phyloP scores from a whole-genome alignment of 2,797 vertebrate genomes.

The Schizopygopsis malacanthus region DNA sequence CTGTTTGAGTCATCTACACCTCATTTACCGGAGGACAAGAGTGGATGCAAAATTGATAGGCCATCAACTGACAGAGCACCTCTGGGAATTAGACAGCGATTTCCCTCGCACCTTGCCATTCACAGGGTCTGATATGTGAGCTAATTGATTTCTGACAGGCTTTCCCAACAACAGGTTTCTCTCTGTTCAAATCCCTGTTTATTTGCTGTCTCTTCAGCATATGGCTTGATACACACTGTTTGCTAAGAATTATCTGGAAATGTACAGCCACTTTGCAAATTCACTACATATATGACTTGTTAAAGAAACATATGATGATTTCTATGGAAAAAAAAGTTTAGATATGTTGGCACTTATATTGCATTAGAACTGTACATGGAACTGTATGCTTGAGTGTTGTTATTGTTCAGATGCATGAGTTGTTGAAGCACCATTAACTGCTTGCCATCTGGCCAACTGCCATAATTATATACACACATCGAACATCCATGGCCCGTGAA shows the following conservation, averaged over 20 bases:
- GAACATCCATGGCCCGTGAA: constrained; percentile 27
- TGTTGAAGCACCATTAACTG: constrained; percentile 21
- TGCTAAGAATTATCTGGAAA: neutral
- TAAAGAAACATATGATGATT: neutral
- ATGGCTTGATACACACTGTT: neutral
- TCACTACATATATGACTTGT: neutral
- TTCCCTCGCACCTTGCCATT: constrained; percentile 30
- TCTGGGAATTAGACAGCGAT: constrained; percentile 50
- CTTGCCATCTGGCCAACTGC: constrained; percentile 40
- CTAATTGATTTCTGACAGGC: constrained; percentile 54
- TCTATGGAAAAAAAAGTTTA: neutral
- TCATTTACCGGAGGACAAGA: constrained; percentile 44
- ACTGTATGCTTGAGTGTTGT: constrained; percentile 9
- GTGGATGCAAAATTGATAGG: constrained; percentile 46
- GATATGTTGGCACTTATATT: constrained; percentile 22
- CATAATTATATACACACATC: constrained; percentile 32
- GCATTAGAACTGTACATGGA: constrained; percentile 1
- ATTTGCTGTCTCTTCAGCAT: neutral
- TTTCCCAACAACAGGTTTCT: constrained; percentile 39
- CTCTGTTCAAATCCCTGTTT: constrained; percentile 1
- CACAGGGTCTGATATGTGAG: neutral
- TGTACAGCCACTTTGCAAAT: neutral
- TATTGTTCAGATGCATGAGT: constrained; percentile 17
- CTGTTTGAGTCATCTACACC: constrained; percentile 24
- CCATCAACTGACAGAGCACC: constrained; percentile 47